Base-by-base conservation (phyloP, 1,140 invertebrate genomes). In the Phthorimaea operculella region DNA sequence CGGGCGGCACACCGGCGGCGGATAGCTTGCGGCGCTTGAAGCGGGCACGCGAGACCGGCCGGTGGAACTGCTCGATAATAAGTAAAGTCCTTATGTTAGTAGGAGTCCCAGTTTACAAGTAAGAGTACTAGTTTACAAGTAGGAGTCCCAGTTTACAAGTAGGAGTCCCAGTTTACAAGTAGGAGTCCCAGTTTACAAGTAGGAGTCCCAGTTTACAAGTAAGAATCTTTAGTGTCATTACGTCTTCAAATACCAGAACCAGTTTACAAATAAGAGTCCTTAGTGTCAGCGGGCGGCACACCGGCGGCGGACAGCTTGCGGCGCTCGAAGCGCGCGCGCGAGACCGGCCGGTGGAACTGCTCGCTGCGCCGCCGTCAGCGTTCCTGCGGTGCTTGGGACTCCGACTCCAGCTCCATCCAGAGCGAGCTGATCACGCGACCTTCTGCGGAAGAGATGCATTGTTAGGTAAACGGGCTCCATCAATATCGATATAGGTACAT, bases 1-100 rank as follows among this genome's bases (percentile, higher is more conserved):
- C 74, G 76, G 77, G 79, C 79, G 79, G 79, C 54, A 83, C 72
- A 1, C 77, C 81, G 66, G 76, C 79, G 53, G 74, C 78, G 54
- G 81, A 84, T 74, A 83, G 76, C 63, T 84, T 84, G 61, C 81
- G 77, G 16, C 79, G 76, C 57, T 82, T 76, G 21, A 68, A 62
- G 52, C 81, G 77, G 33, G 74, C 79, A 63, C 81, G 76, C 6
- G 74, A 73, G 28, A 84, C 72, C 18, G 81, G 79, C 74, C 79
- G 76, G 71, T 84, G 75, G 71, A 72, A 83, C 77, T 83, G 80
- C 80, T 83, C 79, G 77, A n/a, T n/a, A n/a, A n/a, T n/a, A n/a
- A n/a, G n/a, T n/a, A n/a, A n/a, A n/a, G n/a, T n/a, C n/a, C n/a
- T n/a, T n/a, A n/a, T n/a, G n/a, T n/a, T n/a, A n/a, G n/a, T n/a